Evolutionary conservation across 2,888 invertebrate species (phyloP).

Genomic region (Scotopteryx bipunctaria): DNA sequence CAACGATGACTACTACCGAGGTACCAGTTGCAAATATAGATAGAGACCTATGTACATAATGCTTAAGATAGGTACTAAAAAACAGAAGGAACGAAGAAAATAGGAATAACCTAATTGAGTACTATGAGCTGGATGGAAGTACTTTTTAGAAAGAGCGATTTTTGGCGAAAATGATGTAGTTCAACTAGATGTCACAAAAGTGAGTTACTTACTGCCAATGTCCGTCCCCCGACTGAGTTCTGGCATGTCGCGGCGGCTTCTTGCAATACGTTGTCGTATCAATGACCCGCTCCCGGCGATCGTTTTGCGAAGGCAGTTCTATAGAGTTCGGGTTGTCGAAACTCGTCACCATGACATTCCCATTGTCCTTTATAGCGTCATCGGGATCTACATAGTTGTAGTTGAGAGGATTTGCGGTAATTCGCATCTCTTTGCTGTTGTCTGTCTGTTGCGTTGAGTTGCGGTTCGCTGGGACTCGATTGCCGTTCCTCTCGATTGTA

Average conservation of each 20-base stretch:
- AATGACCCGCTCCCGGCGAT: slow-evolving; percentile 69
- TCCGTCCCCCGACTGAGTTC: slow-evolving; percentile 70
- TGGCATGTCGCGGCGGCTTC: slow-evolving; percentile 72
- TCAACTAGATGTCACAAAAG: slow-evolving; percentile 1
- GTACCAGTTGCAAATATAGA: too few species aligned
- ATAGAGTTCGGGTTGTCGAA: slow-evolving; percentile 90
- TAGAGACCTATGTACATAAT: too few species aligned
- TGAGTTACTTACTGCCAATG: slow-evolving; percentile 77
- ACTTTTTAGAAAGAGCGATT: too few species aligned
- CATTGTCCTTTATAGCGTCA: slow-evolving; percentile 81
- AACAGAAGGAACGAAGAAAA: too few species aligned
- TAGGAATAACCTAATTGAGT: too few species aligned
- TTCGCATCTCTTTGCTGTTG: slow-evolving; percentile 85
- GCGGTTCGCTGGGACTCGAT: slow-evolving; percentile 70
- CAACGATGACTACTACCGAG: too few species aligned
- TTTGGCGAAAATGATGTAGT: too few species aligned
- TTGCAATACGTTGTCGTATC: slow-evolving; percentile 90
- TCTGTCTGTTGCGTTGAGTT: slow-evolving; percentile 65
- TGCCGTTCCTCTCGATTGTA: slow-evolving; percentile 83
- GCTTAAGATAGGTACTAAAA: too few species aligned
- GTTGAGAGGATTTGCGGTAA: slow-evolving; percentile 90
- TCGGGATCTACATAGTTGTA: slow-evolving; percentile 87
- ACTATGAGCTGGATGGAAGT: too few species aligned
- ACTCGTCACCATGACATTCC: slow-evolving; percentile 84
- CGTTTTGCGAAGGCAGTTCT: slow-evolving; percentile 84